These are phyloP conservation scores for Latrodectus elegans DNA, from an alignment of 2,888 invertebrate species.

Conservation along the genomic window DNA sequence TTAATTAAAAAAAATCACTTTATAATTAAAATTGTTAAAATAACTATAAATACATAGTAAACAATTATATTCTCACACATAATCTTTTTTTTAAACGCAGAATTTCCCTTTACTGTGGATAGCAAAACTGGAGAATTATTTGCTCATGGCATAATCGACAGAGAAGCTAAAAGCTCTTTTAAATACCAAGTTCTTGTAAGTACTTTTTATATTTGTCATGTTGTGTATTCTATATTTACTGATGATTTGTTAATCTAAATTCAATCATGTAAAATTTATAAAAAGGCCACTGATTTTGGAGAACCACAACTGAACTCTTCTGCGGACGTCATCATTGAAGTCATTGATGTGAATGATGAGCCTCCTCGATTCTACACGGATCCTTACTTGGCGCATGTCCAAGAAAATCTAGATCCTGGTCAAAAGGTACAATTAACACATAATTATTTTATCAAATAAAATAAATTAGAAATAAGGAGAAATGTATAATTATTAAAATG, in stretches of 20 bases:
- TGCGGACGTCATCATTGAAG: conserved; percentile 83
- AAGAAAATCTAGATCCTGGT: conserved; percentile 85
- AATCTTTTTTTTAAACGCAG: conserved; percentile 26
- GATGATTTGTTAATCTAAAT: no score
- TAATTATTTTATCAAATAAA: no score
- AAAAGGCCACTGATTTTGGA: conserved; percentile 84
- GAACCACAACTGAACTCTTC: conserved; percentile 80
- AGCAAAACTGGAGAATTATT: conserved; percentile 72
- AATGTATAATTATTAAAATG: no score
- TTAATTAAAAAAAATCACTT: no score
- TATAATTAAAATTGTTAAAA: no score
- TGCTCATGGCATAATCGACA: conserved; percentile 72
- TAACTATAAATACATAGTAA: no score
- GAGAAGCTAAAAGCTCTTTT: conserved; percentile 72
- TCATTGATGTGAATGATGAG: conserved; percentile 89
- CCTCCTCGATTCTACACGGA: conserved; percentile 86
- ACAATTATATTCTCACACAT: no score
- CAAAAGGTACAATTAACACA: conserved; percentile 73
- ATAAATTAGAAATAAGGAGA: no score
- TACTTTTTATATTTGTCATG: conserved; percentile 71
- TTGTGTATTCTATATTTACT: neutral
- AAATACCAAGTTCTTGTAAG: conserved; percentile 72
- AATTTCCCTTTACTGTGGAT: conserved; percentile 72
- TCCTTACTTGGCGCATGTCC: conserved; percentile 85
- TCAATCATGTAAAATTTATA: no score